phyloP scores from a whole-genome alignment of 2,797 vertebrate species.

The Macrochelys suwanniensis region DNA sequence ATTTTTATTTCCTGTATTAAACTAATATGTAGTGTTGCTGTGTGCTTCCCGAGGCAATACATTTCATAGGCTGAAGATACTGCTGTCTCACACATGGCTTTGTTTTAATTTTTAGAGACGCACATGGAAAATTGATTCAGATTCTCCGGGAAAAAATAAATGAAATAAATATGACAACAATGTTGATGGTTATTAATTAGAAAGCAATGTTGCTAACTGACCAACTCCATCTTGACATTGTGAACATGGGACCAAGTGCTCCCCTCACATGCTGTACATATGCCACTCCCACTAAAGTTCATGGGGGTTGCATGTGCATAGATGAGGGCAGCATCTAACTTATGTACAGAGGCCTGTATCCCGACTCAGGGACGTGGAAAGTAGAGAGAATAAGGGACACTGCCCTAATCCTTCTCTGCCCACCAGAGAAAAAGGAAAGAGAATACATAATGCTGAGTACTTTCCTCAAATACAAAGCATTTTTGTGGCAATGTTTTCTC shows the following conservation, averaged over 20 bases:
- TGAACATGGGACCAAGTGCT: neutral
- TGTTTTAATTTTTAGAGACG: constrained; percentile 26
- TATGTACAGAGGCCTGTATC: neutral
- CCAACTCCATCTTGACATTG: neutral
- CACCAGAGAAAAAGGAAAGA: neutral
- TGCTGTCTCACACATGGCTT: neutral
- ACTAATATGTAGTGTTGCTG: neutral
- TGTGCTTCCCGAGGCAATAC: constrained; percentile 8
- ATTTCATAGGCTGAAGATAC: neutral
- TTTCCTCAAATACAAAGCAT: neutral
- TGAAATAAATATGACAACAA: constrained; percentile 32
- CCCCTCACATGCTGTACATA: neutral
- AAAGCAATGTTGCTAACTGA: neutral
- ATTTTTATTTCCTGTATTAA: constrained; percentile 4
- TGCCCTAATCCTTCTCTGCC: neutral
- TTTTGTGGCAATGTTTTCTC: neutral
- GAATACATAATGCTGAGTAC: neutral
- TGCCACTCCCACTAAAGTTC: neutral
- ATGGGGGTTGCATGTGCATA: neutral
- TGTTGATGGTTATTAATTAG: neutral
- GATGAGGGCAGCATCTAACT: neutral
- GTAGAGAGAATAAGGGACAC: neutral
- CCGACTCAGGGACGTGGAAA: neutral
- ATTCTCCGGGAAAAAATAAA: constrained; percentile 21
- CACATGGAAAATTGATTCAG: neutral